Evolutionary conservation across 2,888 invertebrate species (phyloP), one percentile per base, ranked within the genome.

Genomic region (Eucera pruinosa): DNA sequence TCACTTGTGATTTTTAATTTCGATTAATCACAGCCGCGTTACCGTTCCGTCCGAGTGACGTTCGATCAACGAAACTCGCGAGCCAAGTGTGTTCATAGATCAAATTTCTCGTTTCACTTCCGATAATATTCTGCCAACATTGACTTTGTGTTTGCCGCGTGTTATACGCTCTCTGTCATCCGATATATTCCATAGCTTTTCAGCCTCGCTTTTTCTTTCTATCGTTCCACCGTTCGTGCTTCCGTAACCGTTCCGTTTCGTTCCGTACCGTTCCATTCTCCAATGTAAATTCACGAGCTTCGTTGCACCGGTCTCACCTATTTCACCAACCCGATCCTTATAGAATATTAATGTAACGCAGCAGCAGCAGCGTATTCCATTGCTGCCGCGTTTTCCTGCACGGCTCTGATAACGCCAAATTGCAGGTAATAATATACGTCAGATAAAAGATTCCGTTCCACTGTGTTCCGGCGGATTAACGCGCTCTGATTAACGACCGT

Each of bases 281-380:
- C 69, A 55, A 81, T 67, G 66, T 62, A 80, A 73, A 81, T 81
- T 73, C 66, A 66, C 67, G 45, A 54, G 66, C 47, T 62, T 41
- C 73, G 64, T 52, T 36, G 45, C 47, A 13, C 36, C 15, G 41
- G 36, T 76, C 36, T 39, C 66, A 15, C 23, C 36, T 45, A 52
- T 67, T 74, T 45, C 74, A 30, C 61, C 43, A 57, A 41, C 61
- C 45, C 52, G 62, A 62, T 52, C 52, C 67, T 68, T 67, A 58
- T 74, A 36, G 52, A 77, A 77, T 77, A 67, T 77, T 77, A 77
- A 74, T 64, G 48, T 1, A 20, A 55, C 55, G 18, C 11, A 13
- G n/a, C n/a, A n/a, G n/a, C n/a, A n/a, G n/a, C n/a, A n/a, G 27
- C 13, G 52, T 30, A 18, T 61, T 47, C 50, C 30, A n/a, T 54